Percentiles rank a stretch among this genome's conserved stretches.
These are phyloP conservation scores for Tinamus major DNA, from an alignment of 2,797 vertebrate genomes.

Conservation along the genomic window DNA sequence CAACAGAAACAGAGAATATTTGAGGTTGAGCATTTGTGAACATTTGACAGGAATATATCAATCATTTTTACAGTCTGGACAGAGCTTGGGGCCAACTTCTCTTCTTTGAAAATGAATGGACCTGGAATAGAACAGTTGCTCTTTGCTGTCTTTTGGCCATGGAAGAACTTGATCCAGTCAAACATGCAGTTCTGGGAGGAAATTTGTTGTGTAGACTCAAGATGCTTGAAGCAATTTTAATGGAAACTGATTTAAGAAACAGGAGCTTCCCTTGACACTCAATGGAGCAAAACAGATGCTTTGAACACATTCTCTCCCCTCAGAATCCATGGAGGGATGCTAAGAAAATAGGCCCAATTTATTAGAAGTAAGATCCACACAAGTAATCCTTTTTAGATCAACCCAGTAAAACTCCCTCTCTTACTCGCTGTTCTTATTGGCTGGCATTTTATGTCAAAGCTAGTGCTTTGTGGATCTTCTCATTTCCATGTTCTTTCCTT, in stretches of 20 bases:
- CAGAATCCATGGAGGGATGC: no score
- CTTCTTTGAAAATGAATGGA: not conserved
- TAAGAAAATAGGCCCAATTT: no score
- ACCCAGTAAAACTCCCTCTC: not conserved
- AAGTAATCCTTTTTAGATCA: not conserved
- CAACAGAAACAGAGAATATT: not conserved
- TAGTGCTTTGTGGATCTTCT: not conserved
- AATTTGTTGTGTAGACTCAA: no score
- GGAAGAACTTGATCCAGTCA: not conserved
- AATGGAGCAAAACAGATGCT: no score
- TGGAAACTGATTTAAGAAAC: no score
- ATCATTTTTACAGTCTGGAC: not conserved
- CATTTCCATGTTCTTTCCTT: not conserved
- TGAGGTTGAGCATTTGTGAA: not conserved
- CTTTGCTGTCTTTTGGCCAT: not conserved
- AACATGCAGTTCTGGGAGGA: no score
- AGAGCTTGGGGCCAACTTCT: not conserved
- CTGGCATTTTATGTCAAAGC: not conserved
- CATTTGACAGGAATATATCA: not conserved
- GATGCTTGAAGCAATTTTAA: no score
- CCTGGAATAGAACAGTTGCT: not conserved
- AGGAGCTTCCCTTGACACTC: no score
- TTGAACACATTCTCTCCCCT: no score
- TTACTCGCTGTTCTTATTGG: not conserved
- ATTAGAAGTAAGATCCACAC: not conserved